Evolutionary conservation across 1,140 invertebrate species (phyloP), one percentile per base, ranked within the genome.

Genomic region (Drosophila grimshawi): DNA sequence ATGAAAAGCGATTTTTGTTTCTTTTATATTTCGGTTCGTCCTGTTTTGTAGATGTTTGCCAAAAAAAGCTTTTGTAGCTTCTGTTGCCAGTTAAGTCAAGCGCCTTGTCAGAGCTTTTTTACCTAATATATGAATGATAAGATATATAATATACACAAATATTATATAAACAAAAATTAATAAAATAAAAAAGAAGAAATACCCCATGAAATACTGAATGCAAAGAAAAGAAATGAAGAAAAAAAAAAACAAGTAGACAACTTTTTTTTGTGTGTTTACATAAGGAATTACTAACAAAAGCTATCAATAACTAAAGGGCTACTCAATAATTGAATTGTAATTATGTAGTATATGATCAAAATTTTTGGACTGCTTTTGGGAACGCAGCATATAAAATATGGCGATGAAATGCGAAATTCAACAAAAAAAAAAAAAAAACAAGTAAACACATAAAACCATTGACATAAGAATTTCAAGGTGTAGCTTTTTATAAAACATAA

Each of bases 71-170:
- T 85, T 68, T 86, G 68, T 86, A 80, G 83, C 83, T 83, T 86
- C 61, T 88, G 83, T 86, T 86, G 82, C 79, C 73, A 81, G 73
- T 81, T 81, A 81, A 80, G 73, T 49, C 77, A 81, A 80, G 77
- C 79, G 79, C 82, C 82, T 88, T 86, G 76, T 79, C 85, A 88
- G 83, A 86, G 82, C 82, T 86, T 86, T 86, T 88, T 78, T 83
- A 83, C 76, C 80, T 74, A 71, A 51, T 63, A 71, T 70, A 80
- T 79, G 60, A 30, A 49, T 37, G 66, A 43, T 78, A 33, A 41
- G 2, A 33, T 35, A 45, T 33, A 48, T 7, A 59, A 59, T 59
- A 46, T 61, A 67, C 56, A 41, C 39, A 70, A 55, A 86, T 74
- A 75, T 45, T 55, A 77, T 70, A 74, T 43, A 57, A 67, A 65